These are phyloP conservation scores for Rhinella marina DNA, from an alignment of 2,797 vertebrate genomes.

Conservation along the genomic window DNA sequence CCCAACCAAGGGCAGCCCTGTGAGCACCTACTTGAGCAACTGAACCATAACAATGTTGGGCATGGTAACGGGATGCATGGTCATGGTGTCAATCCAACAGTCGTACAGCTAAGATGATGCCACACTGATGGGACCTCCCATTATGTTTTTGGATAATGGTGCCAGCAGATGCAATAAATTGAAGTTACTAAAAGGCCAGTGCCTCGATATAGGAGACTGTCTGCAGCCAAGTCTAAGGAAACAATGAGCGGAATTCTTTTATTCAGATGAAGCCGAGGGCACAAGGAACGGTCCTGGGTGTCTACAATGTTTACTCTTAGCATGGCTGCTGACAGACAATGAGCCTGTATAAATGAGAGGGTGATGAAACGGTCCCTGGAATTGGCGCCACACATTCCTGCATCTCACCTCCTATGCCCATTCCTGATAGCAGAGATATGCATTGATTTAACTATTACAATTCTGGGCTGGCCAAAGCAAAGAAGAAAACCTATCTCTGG, in stretches of 20 bases:
- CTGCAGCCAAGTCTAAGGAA: neutral
- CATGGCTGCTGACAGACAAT: constrained; percentile 42
- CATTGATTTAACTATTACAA: constrained; percentile 18
- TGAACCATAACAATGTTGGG: neutral
- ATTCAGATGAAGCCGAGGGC: neutral
- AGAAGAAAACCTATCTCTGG: neutral
- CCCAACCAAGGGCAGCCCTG: too few relatives aligned
- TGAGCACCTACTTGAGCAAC: too few relatives aligned
- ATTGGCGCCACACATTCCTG: constrained; percentile 48
- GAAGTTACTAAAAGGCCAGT: neutral
- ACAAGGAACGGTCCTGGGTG: neutral
- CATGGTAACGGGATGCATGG: neutral
- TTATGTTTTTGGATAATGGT: neutral
- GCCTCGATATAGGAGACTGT: neutral
- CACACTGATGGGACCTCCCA: neutral
- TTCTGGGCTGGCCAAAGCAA: neutral
- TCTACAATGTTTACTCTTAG: constrained; percentile 41
- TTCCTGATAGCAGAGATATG: constrained; percentile 37
- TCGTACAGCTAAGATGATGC: too few relatives aligned
- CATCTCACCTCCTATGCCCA: constrained; percentile 39
- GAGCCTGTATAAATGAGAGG: constrained; percentile 49
- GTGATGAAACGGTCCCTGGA: constrained; percentile 44
- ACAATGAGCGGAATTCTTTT: constrained; percentile 14
- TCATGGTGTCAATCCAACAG: neutral
- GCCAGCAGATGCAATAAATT: neutral